Evolutionary conservation across 1,140 invertebrate species (phyloP), one percentile per base, ranked within the genome.

Genomic region (Dysdera silvatica): DNA sequence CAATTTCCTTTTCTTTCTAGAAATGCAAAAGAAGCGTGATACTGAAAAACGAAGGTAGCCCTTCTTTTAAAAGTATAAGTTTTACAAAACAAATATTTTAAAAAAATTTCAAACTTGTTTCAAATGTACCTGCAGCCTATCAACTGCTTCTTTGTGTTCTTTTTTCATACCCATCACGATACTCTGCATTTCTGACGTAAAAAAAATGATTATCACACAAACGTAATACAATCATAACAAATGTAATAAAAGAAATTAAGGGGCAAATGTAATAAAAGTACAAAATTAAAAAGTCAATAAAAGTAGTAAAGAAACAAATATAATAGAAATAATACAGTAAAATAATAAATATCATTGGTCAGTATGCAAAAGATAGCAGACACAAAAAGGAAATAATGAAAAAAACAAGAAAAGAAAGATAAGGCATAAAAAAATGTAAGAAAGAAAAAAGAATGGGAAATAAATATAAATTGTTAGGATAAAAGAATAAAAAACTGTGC

Each of bases 121-220:
- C 2, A 18, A 23, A n/a, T 37, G 14, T 43, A 71, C 70, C 52
- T 72, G 57, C 20, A 75, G 62, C 28, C 69, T 67, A 1, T 71
- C 69, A 18, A 78, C 29, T 14, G 71, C 71, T 12, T 76, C 73
- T 58, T 71, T 71, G 60, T 77, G 73, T 53, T 77, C 75, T 54
- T 75, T 61, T 43, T 76, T 76, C 23, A 78, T 66, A 7, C 74
- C 75, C 68, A 77, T 72, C n/a, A 77, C 67, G n/a, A 71, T 69
- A 67, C 73, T 72, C 56, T 78, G 76, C 28, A 77, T 71, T 55
- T 78, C 76, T 76, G 66, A 2, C 67, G 52, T 58, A 48, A 51
- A 47, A 49, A 32, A 43, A 62, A 58, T 12, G 32, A 40, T 41
- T 35, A n/a, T n/a, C n/a, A n/a, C n/a, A n/a, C n/a, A n/a, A n/a